phyloP scores from a whole-genome alignment of 2,888 invertebrate species.

The Drosophila macrospina region DNA sequence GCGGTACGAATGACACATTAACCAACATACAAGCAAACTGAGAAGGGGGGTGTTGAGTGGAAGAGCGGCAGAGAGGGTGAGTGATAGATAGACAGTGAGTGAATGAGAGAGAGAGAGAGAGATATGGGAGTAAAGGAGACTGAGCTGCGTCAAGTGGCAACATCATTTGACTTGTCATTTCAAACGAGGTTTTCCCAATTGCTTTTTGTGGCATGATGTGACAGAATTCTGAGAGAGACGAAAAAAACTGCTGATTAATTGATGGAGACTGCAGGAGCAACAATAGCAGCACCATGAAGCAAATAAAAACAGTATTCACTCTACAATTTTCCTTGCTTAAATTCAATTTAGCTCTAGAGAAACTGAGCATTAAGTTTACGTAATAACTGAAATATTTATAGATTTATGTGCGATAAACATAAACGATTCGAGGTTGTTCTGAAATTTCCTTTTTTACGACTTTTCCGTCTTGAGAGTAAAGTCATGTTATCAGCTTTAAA shows the following conservation, averaged over 20 bases:
- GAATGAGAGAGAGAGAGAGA: background rate
- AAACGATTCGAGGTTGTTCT: too few relatives aligned
- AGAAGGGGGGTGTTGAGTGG: background rate
- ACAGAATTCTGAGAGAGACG: background rate
- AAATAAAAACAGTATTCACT: background rate
- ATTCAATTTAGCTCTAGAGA: background rate
- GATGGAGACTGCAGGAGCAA: background rate
- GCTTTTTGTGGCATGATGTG: conserved; percentile 8
- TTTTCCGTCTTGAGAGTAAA: too few relatives aligned
- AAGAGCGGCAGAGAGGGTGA: background rate
- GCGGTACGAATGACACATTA: conserved; percentile 65
- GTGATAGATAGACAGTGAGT: background rate
- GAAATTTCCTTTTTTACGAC: too few relatives aligned
- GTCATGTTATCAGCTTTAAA: too few relatives aligned
- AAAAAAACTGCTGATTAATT: conserved; percentile 11
- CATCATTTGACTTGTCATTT: conserved; percentile 20
- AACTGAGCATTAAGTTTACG: too few relatives aligned
- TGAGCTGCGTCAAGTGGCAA: conserved; percentile 19
- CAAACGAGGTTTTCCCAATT: conserved; percentile 16
- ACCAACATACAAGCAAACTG: conserved; percentile 14
- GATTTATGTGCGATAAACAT: too few relatives aligned
- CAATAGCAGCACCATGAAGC: too few relatives aligned
- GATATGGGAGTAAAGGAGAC: background rate
- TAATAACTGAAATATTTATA: too few relatives aligned
- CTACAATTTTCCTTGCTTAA: background rate